Percentiles rank a stretch among this genome's conserved stretches.
These are phyloP conservation scores for Mus caroli DNA, from an alignment of 2,797 vertebrate genomes.

Conservation along the genomic window DNA sequence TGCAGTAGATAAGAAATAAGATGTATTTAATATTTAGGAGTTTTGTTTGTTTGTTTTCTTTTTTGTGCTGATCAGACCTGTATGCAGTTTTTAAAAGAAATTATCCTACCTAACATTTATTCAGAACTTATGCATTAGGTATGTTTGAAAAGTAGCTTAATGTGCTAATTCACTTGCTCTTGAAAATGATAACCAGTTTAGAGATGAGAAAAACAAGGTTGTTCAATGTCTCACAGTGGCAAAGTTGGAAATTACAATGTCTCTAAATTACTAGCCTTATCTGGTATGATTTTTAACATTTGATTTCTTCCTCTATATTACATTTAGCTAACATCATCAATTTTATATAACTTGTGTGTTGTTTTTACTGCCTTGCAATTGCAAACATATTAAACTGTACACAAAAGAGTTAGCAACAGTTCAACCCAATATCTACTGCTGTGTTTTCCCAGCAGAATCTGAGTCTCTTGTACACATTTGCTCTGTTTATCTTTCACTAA, in stretches of 20 bases:
- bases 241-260: conserved; percentile 22
- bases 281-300: neutral
- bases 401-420: conserved; percentile 1
- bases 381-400: conserved; percentile 22
- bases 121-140: conserved; percentile 43
- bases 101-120: conserved; percentile 56
- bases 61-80: conserved; percentile 71
- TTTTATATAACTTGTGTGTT: conserved; percentile 30
- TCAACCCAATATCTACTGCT: conserved; percentile 35
- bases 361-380: conserved; percentile 35
- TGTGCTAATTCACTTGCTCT: conserved; percentile 45
- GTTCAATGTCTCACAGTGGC: neutral
- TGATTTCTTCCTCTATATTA: conserved; percentile 22
- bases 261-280: conserved; percentile 21
- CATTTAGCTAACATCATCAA: conserved; percentile 19
- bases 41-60: neutral
- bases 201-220: conserved; percentile 50
- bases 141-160: conserved; percentile 8
- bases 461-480: conserved; percentile 2
- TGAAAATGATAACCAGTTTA: conserved; percentile 37
- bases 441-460: conserved; percentile 24
- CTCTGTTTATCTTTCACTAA: conserved; percentile 51
- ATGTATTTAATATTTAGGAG: conserved; percentile 55
- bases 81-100: conserved; percentile 73
- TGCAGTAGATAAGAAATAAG: conserved; percentile 70